Evolutionary conservation across 2,888 invertebrate species (phyloP).

Genomic region (Agrilus biguttatus): DNA sequence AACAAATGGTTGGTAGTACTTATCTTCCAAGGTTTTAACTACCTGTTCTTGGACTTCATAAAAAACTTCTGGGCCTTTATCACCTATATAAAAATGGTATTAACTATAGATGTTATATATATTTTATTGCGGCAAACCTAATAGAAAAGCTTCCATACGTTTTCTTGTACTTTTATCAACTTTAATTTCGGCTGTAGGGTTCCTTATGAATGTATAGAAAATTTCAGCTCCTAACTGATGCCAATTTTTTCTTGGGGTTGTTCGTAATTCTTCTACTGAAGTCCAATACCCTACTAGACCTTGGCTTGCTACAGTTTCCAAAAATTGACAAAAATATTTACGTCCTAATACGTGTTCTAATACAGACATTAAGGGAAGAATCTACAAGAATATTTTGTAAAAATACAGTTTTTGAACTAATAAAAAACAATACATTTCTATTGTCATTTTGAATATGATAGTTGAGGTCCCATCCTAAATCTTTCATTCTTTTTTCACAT

Average conservation of each 20-base stretch:
- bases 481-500: constrained; percentile 62
- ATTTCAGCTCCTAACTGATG: constrained; percentile 85
- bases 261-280: constrained; percentile 70
- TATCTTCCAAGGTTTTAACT: constrained; percentile 65
- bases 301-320: constrained; percentile 71
- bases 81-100: too few relatives aligned
- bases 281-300: constrained; percentile 77
- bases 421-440: constrained; percentile 6
- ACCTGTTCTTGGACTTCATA: constrained; percentile 75
- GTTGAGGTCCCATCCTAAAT: constrained; percentile 64
- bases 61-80: constrained; percentile 77
- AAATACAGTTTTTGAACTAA: constrained; percentile 1
- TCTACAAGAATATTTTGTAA: constrained; percentile 30
- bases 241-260: constrained; percentile 60
- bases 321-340: constrained; percentile 63
- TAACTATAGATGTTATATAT: too few relatives aligned
- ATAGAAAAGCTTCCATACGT: constrained; percentile 73
- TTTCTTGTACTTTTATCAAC: constrained; percentile 69
- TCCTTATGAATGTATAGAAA: constrained; percentile 76
- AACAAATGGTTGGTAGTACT: constrained; percentile 79
- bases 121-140: constrained; percentile 24
- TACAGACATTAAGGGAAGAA: constrained; percentile 56
- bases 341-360: constrained; percentile 67
- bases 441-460: constrained; percentile 16
- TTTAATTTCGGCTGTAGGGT: constrained; percentile 66